Conservation (phyloP, 2,888 invertebrate species). For the Acronicta psi region DNA sequence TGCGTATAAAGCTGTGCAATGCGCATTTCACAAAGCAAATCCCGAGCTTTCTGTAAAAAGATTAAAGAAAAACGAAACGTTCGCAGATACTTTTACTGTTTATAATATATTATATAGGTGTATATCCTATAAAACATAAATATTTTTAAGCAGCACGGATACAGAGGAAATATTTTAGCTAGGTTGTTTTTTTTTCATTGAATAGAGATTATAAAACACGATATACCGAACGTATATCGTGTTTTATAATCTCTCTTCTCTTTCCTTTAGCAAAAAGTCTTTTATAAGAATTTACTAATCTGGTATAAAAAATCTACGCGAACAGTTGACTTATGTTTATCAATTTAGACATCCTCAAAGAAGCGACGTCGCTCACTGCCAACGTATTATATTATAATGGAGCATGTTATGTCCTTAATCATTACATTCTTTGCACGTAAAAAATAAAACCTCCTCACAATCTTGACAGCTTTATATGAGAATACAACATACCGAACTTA, state of each 20-base stretch:
- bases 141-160: too few relatives aligned
- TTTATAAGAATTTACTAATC: constrained; percentile 14
- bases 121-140: background rate
- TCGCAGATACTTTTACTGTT: constrained; percentile 12
- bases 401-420: constrained; percentile 71
- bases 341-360: constrained; percentile 67
- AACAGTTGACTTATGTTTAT: constrained; percentile 67
- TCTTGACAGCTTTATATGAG: constrained; percentile 78
- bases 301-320: constrained; percentile 25
- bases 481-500: constrained; percentile 78
- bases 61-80: constrained; percentile 29
- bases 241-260: too few relatives aligned
- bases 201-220: too few relatives aligned
- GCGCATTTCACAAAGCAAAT: constrained; percentile 52
- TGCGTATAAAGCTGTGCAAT: constrained; percentile 53
- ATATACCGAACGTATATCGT: background rate
- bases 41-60: constrained; percentile 44
- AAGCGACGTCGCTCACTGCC: constrained; percentile 56
- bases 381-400: constrained; percentile 70
- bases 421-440: constrained; percentile 83
- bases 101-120: constrained; percentile 18
- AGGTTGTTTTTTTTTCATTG: background rate
- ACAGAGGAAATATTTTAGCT: background rate
- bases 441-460: constrained; percentile 81
- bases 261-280: background rate